Evolutionary conservation across 1,140 invertebrate genomes (phyloP), one percentile per base, ranked within the genome.

Genomic region (Cydia amplana): DNA sequence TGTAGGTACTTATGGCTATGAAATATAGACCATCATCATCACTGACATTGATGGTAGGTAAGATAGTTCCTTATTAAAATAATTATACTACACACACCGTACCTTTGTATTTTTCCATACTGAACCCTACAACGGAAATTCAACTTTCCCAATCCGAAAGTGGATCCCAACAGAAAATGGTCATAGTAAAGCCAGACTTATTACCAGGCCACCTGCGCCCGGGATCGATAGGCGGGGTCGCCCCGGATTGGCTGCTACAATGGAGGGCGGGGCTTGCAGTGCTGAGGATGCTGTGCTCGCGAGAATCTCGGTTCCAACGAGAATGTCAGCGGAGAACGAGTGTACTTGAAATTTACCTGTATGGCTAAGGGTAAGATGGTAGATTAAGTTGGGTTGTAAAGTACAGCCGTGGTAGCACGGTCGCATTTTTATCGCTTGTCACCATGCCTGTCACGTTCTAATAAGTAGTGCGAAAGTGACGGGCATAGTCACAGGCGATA

Each of bases 191-290:
- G n/a, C 5, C 28, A 40, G 65, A 70, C 32, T 18, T 36, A 88
- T 90, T 85, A 75, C 82, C 77, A 28, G 75, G 74, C 81, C 90
- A 92, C 88, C 90, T 92, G 90, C 74, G 88, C 76, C 83, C 80
- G 75, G 81, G 85, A 89, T 88, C 85, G 75, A 86, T 87, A 87
- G 90, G 90, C 90, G 87, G 85, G 80, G 90, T 80, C 76, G 72
- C 28, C 49, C 43, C 77, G 78, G 82, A 91, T 91, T 90, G 90
- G 90, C 74, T 40, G 75, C 36, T 55, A 72, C 63, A 18, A 36
- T n/a, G 20, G 74, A 75, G 82, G 90, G 88, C 85, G 89, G 86
- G 73, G 80, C 79, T 73, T 72, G 43, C 28, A 60, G 73, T 72
- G 43, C 28, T 67, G 73, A 23, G 78, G 84, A 87, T 84, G 86